Base-by-base conservation (phyloP, 1,140 invertebrate species). In the Neodiprion fabricii region DNA sequence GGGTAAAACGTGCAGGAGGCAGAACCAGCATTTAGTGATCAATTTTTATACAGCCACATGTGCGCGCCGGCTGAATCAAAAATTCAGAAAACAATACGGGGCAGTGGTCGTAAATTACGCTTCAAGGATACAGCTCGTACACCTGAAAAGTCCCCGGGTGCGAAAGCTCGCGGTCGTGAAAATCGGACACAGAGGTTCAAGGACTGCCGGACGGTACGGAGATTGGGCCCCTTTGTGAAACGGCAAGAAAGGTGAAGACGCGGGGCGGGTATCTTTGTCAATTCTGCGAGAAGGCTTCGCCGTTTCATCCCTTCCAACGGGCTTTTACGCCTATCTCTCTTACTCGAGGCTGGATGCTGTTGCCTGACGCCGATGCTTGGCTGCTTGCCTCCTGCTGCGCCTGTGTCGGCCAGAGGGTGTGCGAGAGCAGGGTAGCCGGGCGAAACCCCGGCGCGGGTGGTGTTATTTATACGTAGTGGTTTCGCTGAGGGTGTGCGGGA, bases 391-490 rank as follows among this genome's bases (percentile, higher is more conserved):
- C 72, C 67, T 77, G 68, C 73, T 72, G 74, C 73, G 67, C 75
- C 47, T 71, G 48, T 53, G 48, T 49, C 47, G 66, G 70, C 72
- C n/a, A 70, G 4, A 71, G 50, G 53, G 21, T 66, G 73, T 66
- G 75, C 77, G 77, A 65, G 70, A 72, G 74, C 76, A 72, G 75
- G 48, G 74, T 70, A 21, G 76, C 61, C 72, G 77, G 72, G 76
- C 74, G 79, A 73, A 80, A 80, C 78, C 79, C 78, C 78, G 79
- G 79, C 78, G 78, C 80, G 73, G 74, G 78, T 40, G 81, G 81
- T 78, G 81, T 82, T 82, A 83, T 84, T 83, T 82, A 83, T 83
- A 82, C 79, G 79, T 80, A 81, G 81, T 83, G 79, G 83, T 82
- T 84, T 81, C 79, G 80, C 74, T 77, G 77, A 77, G 78, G 76